A percentile compares a stretch with the other conserved stretches of the same genome.
Conservation (phyloP, 2,113 vertebrate genomes). For the Pangasianodon hypophthalmus region DNA sequence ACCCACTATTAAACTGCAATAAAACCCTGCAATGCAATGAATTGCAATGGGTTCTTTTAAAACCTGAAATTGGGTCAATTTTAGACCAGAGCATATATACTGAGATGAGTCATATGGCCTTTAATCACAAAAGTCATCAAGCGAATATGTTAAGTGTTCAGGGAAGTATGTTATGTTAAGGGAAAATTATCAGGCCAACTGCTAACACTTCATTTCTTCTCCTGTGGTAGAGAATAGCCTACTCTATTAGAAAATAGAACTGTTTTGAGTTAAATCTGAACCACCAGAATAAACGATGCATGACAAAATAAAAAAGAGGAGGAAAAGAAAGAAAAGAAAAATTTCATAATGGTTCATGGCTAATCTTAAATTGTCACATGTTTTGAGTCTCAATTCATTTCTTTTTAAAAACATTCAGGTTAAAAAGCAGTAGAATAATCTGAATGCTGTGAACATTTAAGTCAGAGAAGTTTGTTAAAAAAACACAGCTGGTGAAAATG, state of each 20-base stretch:
- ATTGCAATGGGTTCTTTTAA: conserved; percentile 30
- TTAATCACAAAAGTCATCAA: not conserved
- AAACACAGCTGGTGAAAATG: not conserved
- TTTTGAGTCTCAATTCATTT: not conserved
- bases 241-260: not conserved
- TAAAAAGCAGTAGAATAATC: not conserved
- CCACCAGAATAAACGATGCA: not conserved
- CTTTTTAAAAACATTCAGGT: not conserved
- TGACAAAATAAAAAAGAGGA: not conserved
- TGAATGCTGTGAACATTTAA: not conserved
- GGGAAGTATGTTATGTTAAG: not conserved
- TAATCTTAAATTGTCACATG: not conserved
- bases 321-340: not conserved
- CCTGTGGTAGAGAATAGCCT: not conserved
- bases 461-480: not conserved
- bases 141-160: not conserved
- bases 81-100: conserved; percentile 24
- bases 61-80: conserved; percentile 23
- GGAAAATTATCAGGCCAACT: not conserved
- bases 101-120: conserved; percentile 29
- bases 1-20: not conserved
- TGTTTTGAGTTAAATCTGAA: not conserved
- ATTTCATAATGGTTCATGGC: not conserved
- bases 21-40: conserved; percentile 4
- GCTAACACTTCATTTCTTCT: not conserved